Conservation (phyloP, 2,113 vertebrate species). For the Centrocercus urophasianus region DNA sequence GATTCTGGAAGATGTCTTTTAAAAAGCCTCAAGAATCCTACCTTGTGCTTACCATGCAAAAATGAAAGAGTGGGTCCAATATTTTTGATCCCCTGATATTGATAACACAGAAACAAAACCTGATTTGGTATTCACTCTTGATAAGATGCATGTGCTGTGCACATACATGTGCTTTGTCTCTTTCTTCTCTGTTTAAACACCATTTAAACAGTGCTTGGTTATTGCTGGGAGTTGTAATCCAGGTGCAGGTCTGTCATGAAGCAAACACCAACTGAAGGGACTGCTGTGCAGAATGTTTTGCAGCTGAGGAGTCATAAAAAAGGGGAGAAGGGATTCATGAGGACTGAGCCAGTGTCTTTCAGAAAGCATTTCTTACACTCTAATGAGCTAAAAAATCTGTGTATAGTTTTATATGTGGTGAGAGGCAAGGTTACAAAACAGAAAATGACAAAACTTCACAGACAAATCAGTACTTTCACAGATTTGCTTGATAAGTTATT, state of each 20-base stretch:
- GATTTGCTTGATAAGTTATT: conserved; percentile 46
- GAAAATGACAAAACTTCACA: conserved; percentile 38
- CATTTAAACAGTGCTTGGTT: conserved; percentile 38
- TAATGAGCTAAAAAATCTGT: background rate
- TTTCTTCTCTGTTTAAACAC: conserved; percentile 44
- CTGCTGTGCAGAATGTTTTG: background rate
- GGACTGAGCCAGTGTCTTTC: conserved; percentile 19
- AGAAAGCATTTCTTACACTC: conserved; percentile 44
- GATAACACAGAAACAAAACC: background rate
- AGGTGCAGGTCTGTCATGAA: conserved; percentile 25
- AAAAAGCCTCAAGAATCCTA: background rate
- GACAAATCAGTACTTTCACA: conserved; percentile 1
- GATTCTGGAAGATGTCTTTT: background rate
- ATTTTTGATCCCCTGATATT: background rate
- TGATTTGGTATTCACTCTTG: conserved; percentile 30
- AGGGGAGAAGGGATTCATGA: background rate
- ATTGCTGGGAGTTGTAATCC: conserved; percentile 43
- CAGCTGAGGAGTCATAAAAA: conserved; percentile 25
- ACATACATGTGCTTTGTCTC: conserved; percentile 25
- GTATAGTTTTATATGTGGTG: conserved; percentile 4
- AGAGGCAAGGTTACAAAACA: background rate
- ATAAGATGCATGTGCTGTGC: background rate
- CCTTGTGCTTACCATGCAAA: background rate
- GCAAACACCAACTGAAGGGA: conserved; percentile 47
- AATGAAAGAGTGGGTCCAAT: background rate